Evolutionary conservation across 2,113 vertebrate genomes (phyloP).

Genomic region (Proterorhinus semilunaris): DNA sequence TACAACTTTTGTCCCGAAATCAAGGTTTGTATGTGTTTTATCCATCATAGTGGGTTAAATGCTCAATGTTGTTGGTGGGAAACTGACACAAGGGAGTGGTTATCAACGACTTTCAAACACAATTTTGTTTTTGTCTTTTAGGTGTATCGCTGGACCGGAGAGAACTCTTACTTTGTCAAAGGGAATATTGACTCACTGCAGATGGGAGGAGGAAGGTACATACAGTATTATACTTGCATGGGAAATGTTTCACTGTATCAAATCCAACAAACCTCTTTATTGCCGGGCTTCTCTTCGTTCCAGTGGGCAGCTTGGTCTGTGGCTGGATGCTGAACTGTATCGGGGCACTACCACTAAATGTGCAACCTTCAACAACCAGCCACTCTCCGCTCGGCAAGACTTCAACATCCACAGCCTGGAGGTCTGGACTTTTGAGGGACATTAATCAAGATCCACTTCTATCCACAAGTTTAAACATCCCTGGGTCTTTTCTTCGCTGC

Average conservation of each 20-base stretch:
- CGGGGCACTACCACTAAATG: conserved; percentile 91
- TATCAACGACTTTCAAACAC: too few species aligned
- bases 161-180: conserved; percentile 98
- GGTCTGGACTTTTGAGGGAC: conserved; percentile 95
- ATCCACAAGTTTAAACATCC: conserved; percentile 12
- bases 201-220: conserved; percentile 95
- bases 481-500: conserved; percentile 32
- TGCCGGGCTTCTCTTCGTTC: not conserved
- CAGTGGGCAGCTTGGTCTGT: conserved; percentile 92
- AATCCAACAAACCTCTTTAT: not conserved
- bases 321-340: conserved; percentile 94
- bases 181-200: conserved; percentile 92
- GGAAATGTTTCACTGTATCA: not conserved
- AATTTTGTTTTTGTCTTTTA: conserved; percentile 50
- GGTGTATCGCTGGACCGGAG: conserved; percentile 96
- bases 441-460: conserved; percentile 11
- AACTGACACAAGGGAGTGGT: too few species aligned
- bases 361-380: conserved; percentile 94
- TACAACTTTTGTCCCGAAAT: conserved; percentile 95
- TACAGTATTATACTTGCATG: not conserved
- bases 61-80: too few species aligned
- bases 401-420: conserved; percentile 95
- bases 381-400: conserved; percentile 90
- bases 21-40: conserved; percentile 74
- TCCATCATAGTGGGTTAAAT: too few species aligned